Base-by-base conservation (phyloP, 2,797 vertebrate species). In the Ctenopoma kingsleyae region DNA sequence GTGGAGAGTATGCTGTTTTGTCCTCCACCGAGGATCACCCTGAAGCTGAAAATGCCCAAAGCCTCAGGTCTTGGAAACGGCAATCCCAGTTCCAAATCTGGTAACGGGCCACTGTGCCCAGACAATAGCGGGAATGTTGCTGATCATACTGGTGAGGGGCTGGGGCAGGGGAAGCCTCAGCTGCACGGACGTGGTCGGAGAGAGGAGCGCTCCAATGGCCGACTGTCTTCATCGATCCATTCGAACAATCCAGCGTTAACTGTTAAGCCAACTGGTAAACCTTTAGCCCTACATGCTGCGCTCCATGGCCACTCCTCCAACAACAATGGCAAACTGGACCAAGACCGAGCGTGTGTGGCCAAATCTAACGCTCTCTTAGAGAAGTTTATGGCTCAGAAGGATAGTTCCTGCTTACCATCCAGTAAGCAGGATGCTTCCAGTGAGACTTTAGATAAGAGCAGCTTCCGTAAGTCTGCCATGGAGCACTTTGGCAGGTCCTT, bases 11-110 rank as follows among this genome's bases (percentile, higher is more conserved):
- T 94, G 48, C 84, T 98, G 83, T 97, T 97, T 78, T 94, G 94
- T 61, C 94, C 97, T 78, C 95, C 96, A 87, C 98, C 98, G 2
- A 95, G 97, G 91, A 98, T 99, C 79, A 99, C 96, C 19, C 93
- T 99, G 57, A 99, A 98, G 89, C 95, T 99, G 74, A 98, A 98
- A 92, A 98, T 98, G 97, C 96, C 97, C 80, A 97, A 95, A 94
- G 91, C 93, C 48, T 88, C 93, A 0, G 44, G 41, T 19, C 58
- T 93, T 7, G 95, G 95, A 74, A 97, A 97, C 30, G 93, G 92
- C 84, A 95, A 90, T 89, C 89, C 91, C 71, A 91, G 87, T 76
- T 95, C 92, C 0, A 97, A 96, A 85, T 90, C 93, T 35, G 95
- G 93, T 23, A 96, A 95, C 13, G 95, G 94, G 51, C 94, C 93